Evolutionary conservation across 2,797 vertebrate genomes (phyloP).

Genomic region (Tachyglossus aculeatus): DNA sequence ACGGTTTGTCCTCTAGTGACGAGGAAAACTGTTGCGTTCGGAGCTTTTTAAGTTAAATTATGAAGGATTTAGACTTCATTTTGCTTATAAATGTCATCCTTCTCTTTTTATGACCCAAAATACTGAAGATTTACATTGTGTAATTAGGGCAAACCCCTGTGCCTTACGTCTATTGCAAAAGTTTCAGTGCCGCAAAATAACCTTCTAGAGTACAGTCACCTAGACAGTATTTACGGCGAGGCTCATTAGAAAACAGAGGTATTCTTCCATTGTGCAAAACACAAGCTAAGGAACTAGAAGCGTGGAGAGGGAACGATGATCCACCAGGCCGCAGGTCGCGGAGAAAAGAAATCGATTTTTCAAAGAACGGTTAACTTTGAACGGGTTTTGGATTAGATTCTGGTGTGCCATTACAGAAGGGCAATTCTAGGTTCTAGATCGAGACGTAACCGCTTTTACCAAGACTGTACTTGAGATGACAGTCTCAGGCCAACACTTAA

Average conservation of each 20-base stretch:
- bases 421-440: conserved; percentile 45
- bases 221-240: conserved; percentile 68
- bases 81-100: conserved; percentile 1
- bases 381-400: conserved; percentile 54
- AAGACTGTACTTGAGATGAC: conserved; percentile 51
- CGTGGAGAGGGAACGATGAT: conserved; percentile 59
- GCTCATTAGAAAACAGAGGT: conserved; percentile 78
- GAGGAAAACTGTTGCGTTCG: too few species aligned
- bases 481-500: conserved; percentile 63
- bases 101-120: conserved; percentile 40
- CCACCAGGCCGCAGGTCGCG: conserved; percentile 32
- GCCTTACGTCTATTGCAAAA: conserved; percentile 65
- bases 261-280: conserved; percentile 72
- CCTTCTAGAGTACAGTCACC: conserved; percentile 59
- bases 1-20: too few species aligned
- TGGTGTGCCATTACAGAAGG: conserved; percentile 48
- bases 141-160: conserved; percentile 55
- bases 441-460: conserved; percentile 53
- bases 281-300: conserved; percentile 70
- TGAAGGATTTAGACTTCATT: conserved; percentile 52
- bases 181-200: conserved; percentile 75
- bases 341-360: conserved; percentile 40
- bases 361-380: conserved; percentile 60
- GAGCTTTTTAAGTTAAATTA: too few species aligned
- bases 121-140: conserved; percentile 49